Base-by-base conservation (phyloP, 2,113 vertebrate species). In the Scolopax mira region DNA sequence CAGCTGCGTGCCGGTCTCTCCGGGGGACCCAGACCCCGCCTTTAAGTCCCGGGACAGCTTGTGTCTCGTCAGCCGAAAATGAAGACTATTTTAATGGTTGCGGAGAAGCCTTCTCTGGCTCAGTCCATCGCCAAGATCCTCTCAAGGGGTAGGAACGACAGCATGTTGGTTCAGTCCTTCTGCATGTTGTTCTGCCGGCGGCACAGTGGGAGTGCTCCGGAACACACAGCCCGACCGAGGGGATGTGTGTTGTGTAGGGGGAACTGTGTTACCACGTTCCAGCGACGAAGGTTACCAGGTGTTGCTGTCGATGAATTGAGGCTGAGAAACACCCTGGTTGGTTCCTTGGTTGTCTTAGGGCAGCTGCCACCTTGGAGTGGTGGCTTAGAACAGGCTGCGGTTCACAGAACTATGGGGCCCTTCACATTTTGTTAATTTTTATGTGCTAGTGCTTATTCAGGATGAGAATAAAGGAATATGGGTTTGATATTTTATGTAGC, bases 101-200 rank as follows among this genome's bases (percentile, higher is more conserved):
- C 99, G 2, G 99, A 99, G 97, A 99, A 99, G 93, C 99, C 99
- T 0, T 99, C 99, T 6, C 78, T 99, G 98, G 99, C 99, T 51
- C 99, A 99, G 96, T 99, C 99, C 31, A 99, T 99, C 18, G 98
- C 99, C 93, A 99, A 98, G 97, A 99, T 99, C 90, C 98, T 99
- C 48, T 99, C 99, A 1, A 98, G 99, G 98, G 99, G 99, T 99
- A 82, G 88, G 98, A 62, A 18, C 3, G 35, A 12, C 39, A 55
- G 21, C 7, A 0, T 3, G 13, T 24, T 4, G 4, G 8, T 19
- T 61, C 60, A 6, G 22, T 12, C 25, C 51, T 44, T 28, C 18
- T 48, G 22, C 24, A 1, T 4, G 11, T 27, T 6, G 12, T 6
- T 10, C 28, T 21, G 70, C 8, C n/a, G 1, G 44, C 2, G 42